Conservation (phyloP, 2,797 vertebrate genomes). For the Ficedula albicollis region DNA sequence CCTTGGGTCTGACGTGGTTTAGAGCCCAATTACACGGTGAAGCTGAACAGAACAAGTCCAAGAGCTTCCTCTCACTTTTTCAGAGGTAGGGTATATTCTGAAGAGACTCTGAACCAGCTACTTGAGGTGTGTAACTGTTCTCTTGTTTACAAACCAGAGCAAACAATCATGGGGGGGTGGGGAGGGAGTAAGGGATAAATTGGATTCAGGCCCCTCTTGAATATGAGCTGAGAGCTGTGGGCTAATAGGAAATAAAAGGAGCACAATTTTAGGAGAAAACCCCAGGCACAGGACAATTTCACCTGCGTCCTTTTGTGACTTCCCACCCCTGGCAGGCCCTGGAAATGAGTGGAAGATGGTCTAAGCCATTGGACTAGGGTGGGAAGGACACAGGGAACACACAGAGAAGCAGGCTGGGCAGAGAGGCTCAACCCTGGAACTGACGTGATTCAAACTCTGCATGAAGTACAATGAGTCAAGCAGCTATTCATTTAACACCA, state of each 20-base stretch:
- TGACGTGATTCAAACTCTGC: neutral
- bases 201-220: neutral
- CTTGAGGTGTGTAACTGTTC: neutral
- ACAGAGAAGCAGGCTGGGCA: neutral
- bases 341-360: neutral
- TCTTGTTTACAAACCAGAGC: neutral
- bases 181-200: neutral
- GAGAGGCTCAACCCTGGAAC: neutral
- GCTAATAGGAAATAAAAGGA: neutral
- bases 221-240: neutral
- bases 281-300: neutral
- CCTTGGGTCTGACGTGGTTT: neutral
- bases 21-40: neutral
- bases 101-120: neutral
- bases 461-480: neutral
- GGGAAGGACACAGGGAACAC: neutral
- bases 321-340: neutral
- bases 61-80: neutral
- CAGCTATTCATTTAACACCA: neutral
- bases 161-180: neutral
- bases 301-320: neutral
- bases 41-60: neutral
- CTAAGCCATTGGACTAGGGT: neutral
- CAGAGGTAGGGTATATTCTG: neutral
- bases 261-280: neutral